These are phyloP conservation scores for Drosophila pachea DNA, from an alignment of 1,140 invertebrate species.

Conservation along the genomic window DNA sequence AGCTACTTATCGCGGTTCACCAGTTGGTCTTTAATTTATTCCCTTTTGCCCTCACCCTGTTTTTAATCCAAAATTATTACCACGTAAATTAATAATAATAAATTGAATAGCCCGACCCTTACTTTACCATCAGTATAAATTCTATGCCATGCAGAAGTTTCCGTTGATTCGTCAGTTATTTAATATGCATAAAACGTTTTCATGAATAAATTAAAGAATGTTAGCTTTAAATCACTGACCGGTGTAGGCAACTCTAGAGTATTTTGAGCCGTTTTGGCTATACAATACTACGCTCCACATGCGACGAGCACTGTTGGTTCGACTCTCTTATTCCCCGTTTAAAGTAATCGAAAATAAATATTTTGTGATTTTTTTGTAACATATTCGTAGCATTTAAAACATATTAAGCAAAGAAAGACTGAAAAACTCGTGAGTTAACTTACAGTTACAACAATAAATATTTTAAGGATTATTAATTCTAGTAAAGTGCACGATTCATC, in stretches of 20 bases:
- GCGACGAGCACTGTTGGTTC: too few species aligned
- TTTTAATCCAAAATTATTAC: constrained; percentile 65
- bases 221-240: constrained; percentile 32
- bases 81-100: constrained; percentile 77
- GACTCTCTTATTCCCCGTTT: too few species aligned
- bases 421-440: too few species aligned
- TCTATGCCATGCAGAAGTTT: constrained; percentile 42
- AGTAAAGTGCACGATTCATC: too few species aligned
- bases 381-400: too few species aligned
- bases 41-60: constrained; percentile 34
- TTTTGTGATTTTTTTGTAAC: not conserved
- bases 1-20: constrained; percentile 32
- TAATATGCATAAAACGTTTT: constrained; percentile 73
- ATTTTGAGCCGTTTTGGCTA: constrained; percentile 18
- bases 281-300: not conserved
- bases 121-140: not conserved
- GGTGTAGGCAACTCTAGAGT: too few species aligned
- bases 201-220: constrained; percentile 68
- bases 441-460: too few species aligned
- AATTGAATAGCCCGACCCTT: constrained; percentile 50
- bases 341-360: not conserved
- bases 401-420: too few species aligned
- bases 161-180: constrained; percentile 63
- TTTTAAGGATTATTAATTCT: too few species aligned
- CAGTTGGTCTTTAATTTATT: constrained; percentile 37